Percentiles rank a stretch among this genome's conserved stretches.
These are phyloP conservation scores for Poecilia latipinna DNA, from an alignment of 2,113 vertebrate genomes.

Conservation along the genomic window DNA sequence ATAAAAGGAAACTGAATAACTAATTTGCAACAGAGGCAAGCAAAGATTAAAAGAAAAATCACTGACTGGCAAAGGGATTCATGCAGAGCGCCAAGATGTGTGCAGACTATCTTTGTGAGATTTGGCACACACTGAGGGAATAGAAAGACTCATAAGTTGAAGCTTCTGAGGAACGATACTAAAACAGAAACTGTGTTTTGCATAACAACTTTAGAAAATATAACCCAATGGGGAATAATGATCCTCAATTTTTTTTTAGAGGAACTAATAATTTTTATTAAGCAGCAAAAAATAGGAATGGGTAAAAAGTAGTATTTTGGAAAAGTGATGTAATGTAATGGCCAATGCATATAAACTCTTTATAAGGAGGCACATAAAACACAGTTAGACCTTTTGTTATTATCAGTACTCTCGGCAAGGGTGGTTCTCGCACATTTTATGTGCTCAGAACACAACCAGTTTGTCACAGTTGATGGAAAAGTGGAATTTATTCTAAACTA, in stretches of 20 bases:
- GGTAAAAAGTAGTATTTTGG: background rate
- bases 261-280: background rate
- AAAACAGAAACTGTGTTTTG: background rate
- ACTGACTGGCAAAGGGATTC: slow-evolving; percentile 32
- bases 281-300: background rate
- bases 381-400: too few species aligned
- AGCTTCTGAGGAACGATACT: background rate
- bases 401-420: too few species aligned
- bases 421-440: too few species aligned
- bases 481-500: too few species aligned
- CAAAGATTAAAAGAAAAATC: slow-evolving; percentile 52
- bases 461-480: too few species aligned
- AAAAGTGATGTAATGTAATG: too few species aligned
- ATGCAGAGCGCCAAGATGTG: slow-evolving; percentile 8
- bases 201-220: background rate
- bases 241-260: background rate
- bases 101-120: slow-evolving; percentile 34
- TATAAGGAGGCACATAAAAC: too few species aligned
- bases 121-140: slow-evolving; percentile 7
- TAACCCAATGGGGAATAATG: background rate
- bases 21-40: slow-evolving; percentile 55
- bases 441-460: too few species aligned
- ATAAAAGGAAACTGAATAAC: slow-evolving; percentile 53
- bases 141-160: background rate
- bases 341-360: too few species aligned